These are phyloP conservation scores for Pipistrellus kuhlii DNA, from an alignment of 2,797 vertebrate genomes.

Conservation along the genomic window DNA sequence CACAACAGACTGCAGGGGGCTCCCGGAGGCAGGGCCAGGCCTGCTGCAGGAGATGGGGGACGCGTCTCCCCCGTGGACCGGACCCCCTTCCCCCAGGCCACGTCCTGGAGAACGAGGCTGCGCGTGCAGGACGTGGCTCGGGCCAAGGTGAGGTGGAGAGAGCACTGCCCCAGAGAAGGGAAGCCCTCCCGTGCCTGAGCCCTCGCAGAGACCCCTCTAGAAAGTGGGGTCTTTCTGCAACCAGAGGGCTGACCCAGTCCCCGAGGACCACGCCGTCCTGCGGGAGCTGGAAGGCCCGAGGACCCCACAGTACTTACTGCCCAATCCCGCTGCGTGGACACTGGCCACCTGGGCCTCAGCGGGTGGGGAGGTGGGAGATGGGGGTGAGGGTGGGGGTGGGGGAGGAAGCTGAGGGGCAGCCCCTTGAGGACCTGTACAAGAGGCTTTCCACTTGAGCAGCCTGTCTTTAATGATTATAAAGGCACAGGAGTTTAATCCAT, in stretches of 20 bases:
- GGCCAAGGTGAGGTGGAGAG: background rate
- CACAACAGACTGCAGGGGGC: background rate
- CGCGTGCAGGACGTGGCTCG: background rate
- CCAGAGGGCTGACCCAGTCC: background rate
- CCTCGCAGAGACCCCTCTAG: background rate
- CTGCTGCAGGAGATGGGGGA: background rate
- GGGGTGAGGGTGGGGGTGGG: background rate
- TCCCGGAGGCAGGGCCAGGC: background rate
- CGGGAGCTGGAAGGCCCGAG: background rate
- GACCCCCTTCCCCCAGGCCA: background rate
- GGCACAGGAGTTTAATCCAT: constrained; percentile 92
- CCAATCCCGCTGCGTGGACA: constrained; percentile 71
- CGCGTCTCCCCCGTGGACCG: background rate
- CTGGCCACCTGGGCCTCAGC: constrained; percentile 46
- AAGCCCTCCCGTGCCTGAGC: background rate
- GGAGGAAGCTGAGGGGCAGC: constrained; percentile 78
- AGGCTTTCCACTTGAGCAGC: constrained; percentile 89
- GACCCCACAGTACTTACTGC: constrained; percentile 73
- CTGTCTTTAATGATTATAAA: constrained; percentile 92
- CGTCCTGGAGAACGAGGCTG: background rate
- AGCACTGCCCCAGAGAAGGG: background rate
- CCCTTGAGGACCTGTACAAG: constrained; percentile 87
- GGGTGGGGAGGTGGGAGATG: background rate
- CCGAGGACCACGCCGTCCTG: background rate
- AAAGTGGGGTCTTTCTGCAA: background rate